Conservation (phyloP, 2,888 invertebrate species). For the Watsonalla cultraria region DNA sequence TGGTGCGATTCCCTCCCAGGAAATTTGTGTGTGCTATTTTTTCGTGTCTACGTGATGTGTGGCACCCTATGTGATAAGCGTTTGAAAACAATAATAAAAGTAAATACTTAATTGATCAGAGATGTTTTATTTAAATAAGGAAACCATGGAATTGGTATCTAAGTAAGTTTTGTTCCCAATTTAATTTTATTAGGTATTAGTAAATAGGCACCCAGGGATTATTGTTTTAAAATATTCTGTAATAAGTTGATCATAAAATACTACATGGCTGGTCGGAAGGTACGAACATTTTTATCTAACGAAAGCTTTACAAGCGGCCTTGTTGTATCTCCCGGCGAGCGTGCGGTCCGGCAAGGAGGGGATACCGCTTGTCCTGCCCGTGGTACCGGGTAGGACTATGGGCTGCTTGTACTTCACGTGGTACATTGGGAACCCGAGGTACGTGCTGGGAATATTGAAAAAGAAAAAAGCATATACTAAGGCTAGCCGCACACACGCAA, state of each 20-base stretch:
- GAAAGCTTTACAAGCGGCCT: constrained; percentile 75
- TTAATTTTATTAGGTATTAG: constrained; percentile 2
- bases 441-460: constrained; percentile 55
- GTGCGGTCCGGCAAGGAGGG: constrained; percentile 78
- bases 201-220: too few species aligned
- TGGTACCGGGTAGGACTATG: constrained; percentile 67
- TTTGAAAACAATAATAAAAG: too few species aligned
- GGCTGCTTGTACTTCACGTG: constrained; percentile 81
- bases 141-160: background rate
- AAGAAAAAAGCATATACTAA: background rate
- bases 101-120: too few species aligned
- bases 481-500: background rate
- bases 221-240: background rate
- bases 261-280: too few species aligned
- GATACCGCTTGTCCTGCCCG: constrained; percentile 67
- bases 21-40: too few species aligned
- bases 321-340: constrained; percentile 76
- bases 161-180: background rate
- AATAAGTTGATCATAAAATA: too few species aligned
- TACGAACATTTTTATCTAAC: constrained; percentile 35
- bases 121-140: background rate
- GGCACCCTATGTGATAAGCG: too few species aligned
- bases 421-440: constrained; percentile 75
- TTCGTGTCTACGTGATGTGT: too few species aligned
- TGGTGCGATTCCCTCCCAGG: too few species aligned